Percentiles rank a stretch among this genome's conserved stretches.
These are phyloP conservation scores for Hoplodrina ambigua DNA, from an alignment of 2,888 invertebrate species.

Conservation along the genomic window DNA sequence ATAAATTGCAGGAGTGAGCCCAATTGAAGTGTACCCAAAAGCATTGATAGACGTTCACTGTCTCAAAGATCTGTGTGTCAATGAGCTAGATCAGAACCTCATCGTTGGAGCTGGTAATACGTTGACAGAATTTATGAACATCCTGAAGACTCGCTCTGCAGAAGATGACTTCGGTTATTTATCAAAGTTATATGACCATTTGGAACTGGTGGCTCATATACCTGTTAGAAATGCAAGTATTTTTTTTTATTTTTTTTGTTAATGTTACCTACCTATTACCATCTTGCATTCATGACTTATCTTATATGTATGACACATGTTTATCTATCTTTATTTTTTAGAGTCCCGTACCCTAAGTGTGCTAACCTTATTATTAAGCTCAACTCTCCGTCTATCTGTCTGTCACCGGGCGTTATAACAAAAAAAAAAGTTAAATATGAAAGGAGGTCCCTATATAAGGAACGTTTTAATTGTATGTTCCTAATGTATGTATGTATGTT, in stretches of 20 bases:
- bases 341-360: too few species aligned
- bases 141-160: constrained; percentile 74
- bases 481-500: too few species aligned
- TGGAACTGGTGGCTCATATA: constrained; percentile 92
- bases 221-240: constrained; percentile 92
- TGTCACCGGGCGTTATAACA: too few species aligned
- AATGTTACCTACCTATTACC: too few species aligned
- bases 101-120: constrained; percentile 90
- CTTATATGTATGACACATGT: too few species aligned
- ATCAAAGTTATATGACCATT: constrained; percentile 90
- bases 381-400: too few species aligned
- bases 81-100: constrained; percentile 80
- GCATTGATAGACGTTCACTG: constrained; percentile 91
- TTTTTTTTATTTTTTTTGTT: neutral
- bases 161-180: constrained; percentile 90
- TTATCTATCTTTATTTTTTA: too few species aligned
- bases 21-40: constrained; percentile 76
- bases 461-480: too few species aligned
- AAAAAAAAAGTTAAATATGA: too few species aligned
- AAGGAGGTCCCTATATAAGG: too few species aligned
- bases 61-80: constrained; percentile 88
- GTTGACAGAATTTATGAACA: constrained; percentile 87
- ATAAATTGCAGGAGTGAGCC: constrained; percentile 78
- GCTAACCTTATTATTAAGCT: too few species aligned
- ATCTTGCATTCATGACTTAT: too few species aligned